Evolutionary conservation across 2,113 vertebrate genomes (phyloP).

Genomic region (Hassar affinis): DNA sequence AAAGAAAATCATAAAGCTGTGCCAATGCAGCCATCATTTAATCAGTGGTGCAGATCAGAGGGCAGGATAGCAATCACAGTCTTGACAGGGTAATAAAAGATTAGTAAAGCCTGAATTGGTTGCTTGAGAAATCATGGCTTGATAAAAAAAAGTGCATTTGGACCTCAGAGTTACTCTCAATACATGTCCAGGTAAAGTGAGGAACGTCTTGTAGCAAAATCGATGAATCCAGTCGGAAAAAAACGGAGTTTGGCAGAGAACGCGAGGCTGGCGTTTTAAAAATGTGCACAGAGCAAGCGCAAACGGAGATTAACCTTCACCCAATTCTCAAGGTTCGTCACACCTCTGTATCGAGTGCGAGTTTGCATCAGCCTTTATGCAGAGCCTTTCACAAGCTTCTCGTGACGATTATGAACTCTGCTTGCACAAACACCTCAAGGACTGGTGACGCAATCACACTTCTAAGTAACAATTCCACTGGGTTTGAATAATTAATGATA

Average conservation of each 20-base stretch:
- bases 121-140: neutral
- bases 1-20: neutral
- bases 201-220: neutral
- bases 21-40: constrained; percentile 28
- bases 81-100: neutral
- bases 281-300: neutral
- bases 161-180: neutral
- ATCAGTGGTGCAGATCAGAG: constrained; percentile 1
- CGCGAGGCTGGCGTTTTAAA: neutral
- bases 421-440: constrained; percentile 31
- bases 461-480: neutral
- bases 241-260: neutral
- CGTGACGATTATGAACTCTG: constrained; percentile 42
- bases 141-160: neutral
- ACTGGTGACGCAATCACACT: constrained; percentile 12
- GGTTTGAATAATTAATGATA: neutral
- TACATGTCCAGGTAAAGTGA: neutral
- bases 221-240: neutral
- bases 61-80: constrained; percentile 32
- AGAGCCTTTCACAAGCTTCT: constrained; percentile 38
- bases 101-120: constrained; percentile 31
- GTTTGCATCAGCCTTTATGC: constrained; percentile 2
- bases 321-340: constrained; percentile 6
- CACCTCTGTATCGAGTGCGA: neutral
- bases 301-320: neutral